phyloP scores from a whole-genome alignment of 2,888 invertebrate genomes.

The Nephrotoma flavescens region DNA sequence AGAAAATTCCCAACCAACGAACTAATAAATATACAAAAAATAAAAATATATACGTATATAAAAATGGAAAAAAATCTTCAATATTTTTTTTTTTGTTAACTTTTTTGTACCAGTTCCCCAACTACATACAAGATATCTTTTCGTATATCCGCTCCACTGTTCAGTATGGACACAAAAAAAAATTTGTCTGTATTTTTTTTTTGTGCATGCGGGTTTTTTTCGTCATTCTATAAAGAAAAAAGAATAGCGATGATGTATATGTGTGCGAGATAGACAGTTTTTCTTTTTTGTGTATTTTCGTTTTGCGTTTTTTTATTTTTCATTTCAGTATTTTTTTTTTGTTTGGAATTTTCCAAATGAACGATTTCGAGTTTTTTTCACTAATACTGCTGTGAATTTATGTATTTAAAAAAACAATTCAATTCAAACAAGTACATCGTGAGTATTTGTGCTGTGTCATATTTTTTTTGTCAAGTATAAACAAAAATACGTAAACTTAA shows the following conservation, averaged over 20 bases:
- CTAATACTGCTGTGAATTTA: background rate
- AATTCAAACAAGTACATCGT: background rate
- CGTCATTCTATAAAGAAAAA: background rate
- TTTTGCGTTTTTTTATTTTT: slow-evolving; percentile 2
- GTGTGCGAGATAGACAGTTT: slow-evolving; percentile 2
- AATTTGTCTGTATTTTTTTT: background rate
- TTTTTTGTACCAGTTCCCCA: background rate
- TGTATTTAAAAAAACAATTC: background rate
- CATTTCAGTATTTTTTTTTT: background rate
- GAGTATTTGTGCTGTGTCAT: background rate
- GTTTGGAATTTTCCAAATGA: slow-evolving; percentile 3
- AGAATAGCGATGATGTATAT: slow-evolving; percentile 1
- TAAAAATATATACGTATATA: background rate
- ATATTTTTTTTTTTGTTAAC: background rate
- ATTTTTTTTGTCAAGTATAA: background rate
- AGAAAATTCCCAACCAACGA: background rate
- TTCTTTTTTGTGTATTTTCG: slow-evolving; percentile 2
- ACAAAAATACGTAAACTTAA: background rate
- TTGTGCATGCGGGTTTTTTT: background rate
- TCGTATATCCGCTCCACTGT: background rate
- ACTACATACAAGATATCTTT: background rate
- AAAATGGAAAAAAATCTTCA: background rate
- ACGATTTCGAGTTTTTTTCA: slow-evolving; percentile 2
- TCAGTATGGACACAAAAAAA: background rate
- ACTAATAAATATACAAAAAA: background rate